These are phyloP conservation scores for Dione vanillae DNA, from an alignment of 2,888 invertebrate species.

Conservation along the genomic window DNA sequence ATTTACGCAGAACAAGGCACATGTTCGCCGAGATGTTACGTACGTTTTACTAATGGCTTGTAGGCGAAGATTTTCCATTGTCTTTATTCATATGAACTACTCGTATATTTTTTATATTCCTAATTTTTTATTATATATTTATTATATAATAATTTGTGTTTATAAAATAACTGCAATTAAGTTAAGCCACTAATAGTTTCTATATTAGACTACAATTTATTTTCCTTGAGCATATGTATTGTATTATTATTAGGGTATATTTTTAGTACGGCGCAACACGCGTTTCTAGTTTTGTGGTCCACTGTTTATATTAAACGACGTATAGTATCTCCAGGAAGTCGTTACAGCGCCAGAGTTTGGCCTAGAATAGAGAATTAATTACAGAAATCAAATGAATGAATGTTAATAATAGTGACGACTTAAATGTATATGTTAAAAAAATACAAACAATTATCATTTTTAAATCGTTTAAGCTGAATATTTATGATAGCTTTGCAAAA, in stretches of 20 bases:
- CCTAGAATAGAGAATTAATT: slow-evolving; percentile 65
- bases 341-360: slow-evolving; percentile 63
- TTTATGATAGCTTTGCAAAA: not conserved
- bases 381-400: slow-evolving; percentile 39
- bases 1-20: slow-evolving; percentile 23
- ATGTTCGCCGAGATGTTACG: slow-evolving; percentile 22
- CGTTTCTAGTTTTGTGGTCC: slow-evolving; percentile 28
- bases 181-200: too few species aligned
- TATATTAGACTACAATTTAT: not conserved
- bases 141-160: too few species aligned
- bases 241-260: not conserved
- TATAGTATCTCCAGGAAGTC: slow-evolving; percentile 64
- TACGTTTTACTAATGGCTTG: slow-evolving; percentile 32
- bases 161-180: too few species aligned
- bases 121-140: too few species aligned
- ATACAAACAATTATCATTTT: not conserved
- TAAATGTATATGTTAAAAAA: not conserved
- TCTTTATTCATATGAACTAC: not conserved
- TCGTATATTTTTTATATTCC: too few species aligned
- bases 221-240: not conserved
- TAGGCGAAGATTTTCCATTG: slow-evolving; percentile 26
- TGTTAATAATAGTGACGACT: not conserved
- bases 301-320: slow-evolving; percentile 60
- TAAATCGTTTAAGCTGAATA: not conserved
- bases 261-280: slow-evolving; percentile 13